Base-by-base conservation (phyloP, 1,140 invertebrate genomes). In the Elysia chlorotica region DNA sequence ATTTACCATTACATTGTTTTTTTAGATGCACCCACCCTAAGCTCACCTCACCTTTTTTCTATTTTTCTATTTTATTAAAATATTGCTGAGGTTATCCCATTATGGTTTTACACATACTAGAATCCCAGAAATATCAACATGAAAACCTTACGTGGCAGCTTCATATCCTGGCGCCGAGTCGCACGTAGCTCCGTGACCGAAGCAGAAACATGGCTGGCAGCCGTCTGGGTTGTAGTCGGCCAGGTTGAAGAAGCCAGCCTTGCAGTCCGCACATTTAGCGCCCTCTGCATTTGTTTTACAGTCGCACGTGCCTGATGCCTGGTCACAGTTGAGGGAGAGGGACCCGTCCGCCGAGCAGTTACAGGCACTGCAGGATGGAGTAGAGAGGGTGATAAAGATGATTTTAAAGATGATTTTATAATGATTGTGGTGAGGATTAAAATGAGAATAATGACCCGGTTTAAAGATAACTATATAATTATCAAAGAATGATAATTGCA, bases 291-390 rank as follows among this genome's bases (percentile, higher is more conserved):
- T 79, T 17, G 33, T 41, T 81, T 86, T 94, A 83, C 96, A 98
- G 2, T 90, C 87, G 77, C 96, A 98, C 73, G 92, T 91, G 1
- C 95, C 94, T 0, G 68, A 62, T 21, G 37, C 37, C 33, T 71
- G 91, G 84, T 98, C 94, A 87, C 97, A 99, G 74, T 90, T 91
- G 0, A 30, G 1, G n/a, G 23, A 14, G 3, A 35, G 30, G 76
- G 96, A 92, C 0, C 96, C 95, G 87, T 97, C 95, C 0, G 95
- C 96, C 85, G 98, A 95, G 85, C 97, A 99, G 77, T 96, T 92
- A 86, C 97, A 99, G 41, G 92, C 90, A 81, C 93, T 77, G 71
- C 28, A 57, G 59, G 30, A 48, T 10, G 10, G 41, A 48, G 41
- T 14, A 48, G 41, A n/a, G 41, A 48, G 41, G n/a, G 41, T 14